phyloP scores from a whole-genome alignment of 2,888 invertebrate species.

The Ellobium chinense region DNA sequence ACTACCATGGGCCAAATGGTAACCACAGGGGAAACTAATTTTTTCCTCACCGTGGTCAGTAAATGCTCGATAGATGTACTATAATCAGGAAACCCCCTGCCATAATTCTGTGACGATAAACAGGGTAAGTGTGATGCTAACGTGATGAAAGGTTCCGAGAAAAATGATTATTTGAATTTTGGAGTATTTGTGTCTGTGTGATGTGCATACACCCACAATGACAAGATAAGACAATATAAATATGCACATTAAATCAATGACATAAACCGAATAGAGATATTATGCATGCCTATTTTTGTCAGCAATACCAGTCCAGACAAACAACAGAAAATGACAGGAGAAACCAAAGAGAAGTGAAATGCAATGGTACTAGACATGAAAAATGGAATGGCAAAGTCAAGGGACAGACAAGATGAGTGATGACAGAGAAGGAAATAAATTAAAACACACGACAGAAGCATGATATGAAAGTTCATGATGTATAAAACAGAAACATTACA shows the following conservation, averaged over 20 bases:
- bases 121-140: too few relatives aligned
- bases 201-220: slow-evolving; percentile 1
- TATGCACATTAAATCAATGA: slow-evolving; percentile 4
- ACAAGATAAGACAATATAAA: not conserved
- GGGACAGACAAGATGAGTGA: not conserved
- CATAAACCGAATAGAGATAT: slow-evolving; percentile 21
- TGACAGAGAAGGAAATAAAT: not conserved
- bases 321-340: not conserved
- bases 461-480: too few relatives aligned
- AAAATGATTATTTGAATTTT: not conserved
- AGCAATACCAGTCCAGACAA: slow-evolving; percentile 28
- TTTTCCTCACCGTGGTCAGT: too few relatives aligned
- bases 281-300: slow-evolving; percentile 44
- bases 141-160: too few relatives aligned
- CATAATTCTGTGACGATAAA: too few relatives aligned
- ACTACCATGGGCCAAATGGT: too few relatives aligned
- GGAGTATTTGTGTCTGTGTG: not conserved
- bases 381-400: not conserved
- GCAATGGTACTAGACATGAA: not conserved
- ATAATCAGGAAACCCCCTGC: too few relatives aligned
- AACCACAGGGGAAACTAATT: too few relatives aligned
- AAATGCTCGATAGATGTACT: too few relatives aligned
- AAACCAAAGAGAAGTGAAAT: not conserved
- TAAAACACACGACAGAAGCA: too few relatives aligned
- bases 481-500: too few relatives aligned